Percentiles rank a stretch among this genome's conserved stretches.
These are phyloP conservation scores for Patella vulgata DNA, from an alignment of 1,140 invertebrate species.

Conservation along the genomic window DNA sequence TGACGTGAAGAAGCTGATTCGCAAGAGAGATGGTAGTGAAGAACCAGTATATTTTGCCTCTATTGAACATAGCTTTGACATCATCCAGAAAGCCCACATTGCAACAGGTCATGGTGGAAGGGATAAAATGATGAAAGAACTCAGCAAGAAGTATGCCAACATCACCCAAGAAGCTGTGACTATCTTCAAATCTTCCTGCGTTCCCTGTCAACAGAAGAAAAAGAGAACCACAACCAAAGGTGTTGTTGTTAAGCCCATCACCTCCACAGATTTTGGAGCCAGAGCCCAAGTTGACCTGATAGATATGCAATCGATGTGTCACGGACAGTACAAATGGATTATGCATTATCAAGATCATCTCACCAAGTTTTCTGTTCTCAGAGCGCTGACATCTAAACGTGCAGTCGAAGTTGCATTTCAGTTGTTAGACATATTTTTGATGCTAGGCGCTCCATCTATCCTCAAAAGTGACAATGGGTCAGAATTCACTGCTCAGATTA, in stretches of 20 bases:
- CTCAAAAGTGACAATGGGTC: no score
- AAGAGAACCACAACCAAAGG: conserved; percentile 18
- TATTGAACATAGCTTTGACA: not conserved
- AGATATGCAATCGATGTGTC: conserved; percentile 15
- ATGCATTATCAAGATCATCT: conserved; percentile 21
- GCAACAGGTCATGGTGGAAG: conserved; percentile 4
- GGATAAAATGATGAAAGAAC: conserved; percentile 3
- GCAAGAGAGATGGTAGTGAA: no score
- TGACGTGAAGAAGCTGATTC: no score
- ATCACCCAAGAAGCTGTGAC: not conserved
- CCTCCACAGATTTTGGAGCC: conserved; percentile 11
- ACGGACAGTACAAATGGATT: conserved; percentile 6
- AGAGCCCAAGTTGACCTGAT: conserved; percentile 17
- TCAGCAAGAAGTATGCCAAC: conserved; percentile 2
- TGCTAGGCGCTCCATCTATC: no score
- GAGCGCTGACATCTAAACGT: no score
- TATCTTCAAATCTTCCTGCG: not conserved
- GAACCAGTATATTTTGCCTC: not conserved
- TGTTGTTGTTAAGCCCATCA: conserved; percentile 13
- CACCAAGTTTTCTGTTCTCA: conserved; percentile 21
- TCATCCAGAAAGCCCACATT: conserved; percentile 1
- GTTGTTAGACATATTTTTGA: no score
- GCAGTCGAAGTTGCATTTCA: no score
- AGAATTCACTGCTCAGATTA: not conserved
- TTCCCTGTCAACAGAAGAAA: conserved; percentile 3